Conservation (phyloP, 1,140 invertebrate species). For the Pygmarrhopalites habei region DNA sequence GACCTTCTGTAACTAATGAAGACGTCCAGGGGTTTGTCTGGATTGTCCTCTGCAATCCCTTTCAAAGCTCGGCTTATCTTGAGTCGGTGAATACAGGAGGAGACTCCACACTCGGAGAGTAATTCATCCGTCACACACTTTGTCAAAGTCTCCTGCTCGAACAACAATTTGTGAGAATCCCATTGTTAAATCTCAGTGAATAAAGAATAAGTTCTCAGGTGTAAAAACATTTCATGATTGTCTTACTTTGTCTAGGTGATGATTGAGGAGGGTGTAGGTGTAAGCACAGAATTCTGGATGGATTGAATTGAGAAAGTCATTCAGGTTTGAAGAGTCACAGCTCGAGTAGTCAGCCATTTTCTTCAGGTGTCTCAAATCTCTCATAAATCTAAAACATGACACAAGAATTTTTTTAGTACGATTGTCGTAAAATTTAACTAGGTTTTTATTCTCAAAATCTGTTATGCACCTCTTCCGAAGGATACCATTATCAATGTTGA, state of each 20-base stretch:
- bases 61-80: slow-evolving; percentile 82
- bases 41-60: slow-evolving; percentile 65
- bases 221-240: too few relatives aligned
- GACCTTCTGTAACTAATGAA: slow-evolving; percentile 97
- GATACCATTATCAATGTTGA: slow-evolving; percentile 89
- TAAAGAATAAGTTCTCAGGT: too few relatives aligned
- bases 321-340: slow-evolving; percentile 81
- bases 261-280: slow-evolving; percentile 92
- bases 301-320: slow-evolving; percentile 79
- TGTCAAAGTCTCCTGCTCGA: slow-evolving; percentile 42
- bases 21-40: slow-evolving; percentile 85
- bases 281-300: slow-evolving; percentile 90
- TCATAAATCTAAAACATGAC: slow-evolving; percentile 88
- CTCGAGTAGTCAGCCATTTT: slow-evolving; percentile 96
- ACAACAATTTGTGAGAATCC: too few relatives aligned
- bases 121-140: slow-evolving; percentile 73
- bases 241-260: slow-evolving; percentile 91
- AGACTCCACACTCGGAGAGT: slow-evolving; percentile 77
- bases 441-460: too few relatives aligned
- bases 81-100: slow-evolving; percentile 87
- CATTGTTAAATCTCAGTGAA: too few relatives aligned
- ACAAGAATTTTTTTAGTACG: too few relatives aligned
- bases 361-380: slow-evolving; percentile 90
- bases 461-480: slow-evolving; percentile 68
- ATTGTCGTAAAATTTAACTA: too few relatives aligned